Evolutionary conservation across 1,140 invertebrate species (phyloP).

Genomic region (Adelges cooleyi): DNA sequence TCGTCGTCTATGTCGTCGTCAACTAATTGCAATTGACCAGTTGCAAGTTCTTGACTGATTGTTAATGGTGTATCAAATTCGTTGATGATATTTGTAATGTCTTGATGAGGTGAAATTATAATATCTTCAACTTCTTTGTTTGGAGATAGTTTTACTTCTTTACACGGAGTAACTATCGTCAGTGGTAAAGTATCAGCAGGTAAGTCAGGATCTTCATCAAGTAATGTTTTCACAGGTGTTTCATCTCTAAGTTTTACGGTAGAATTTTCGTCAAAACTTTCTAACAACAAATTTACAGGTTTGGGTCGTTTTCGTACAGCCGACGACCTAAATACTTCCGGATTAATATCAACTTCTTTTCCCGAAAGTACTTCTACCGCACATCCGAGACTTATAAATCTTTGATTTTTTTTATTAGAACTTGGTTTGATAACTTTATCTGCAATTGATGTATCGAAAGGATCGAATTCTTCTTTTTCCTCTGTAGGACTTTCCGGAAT

Average conservation of each 20-base stretch:
- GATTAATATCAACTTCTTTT: constrained; percentile 47
- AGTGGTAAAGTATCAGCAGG: constrained; percentile 20
- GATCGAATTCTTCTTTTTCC: constrained; percentile 54
- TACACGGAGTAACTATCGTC: constrained; percentile 1
- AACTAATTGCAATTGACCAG: constrained; percentile 21
- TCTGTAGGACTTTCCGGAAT: constrained; percentile 70
- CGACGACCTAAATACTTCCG: constrained; percentile 35
- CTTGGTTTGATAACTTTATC: constrained; percentile 63
- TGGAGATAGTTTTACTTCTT: neutral
- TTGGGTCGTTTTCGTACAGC: constrained; percentile 32
- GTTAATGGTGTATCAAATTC: constrained; percentile 34
- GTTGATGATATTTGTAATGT: constrained; percentile 37
- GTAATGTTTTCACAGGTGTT: constrained; percentile 49
- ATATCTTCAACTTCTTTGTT: neutral
- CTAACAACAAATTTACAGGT: constrained; percentile 53
- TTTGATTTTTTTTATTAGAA: constrained; percentile 56
- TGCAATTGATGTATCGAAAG: constrained; percentile 76
- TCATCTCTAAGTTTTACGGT: constrained; percentile 35
- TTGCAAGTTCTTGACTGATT: neutral
- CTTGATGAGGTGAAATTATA: neutral
- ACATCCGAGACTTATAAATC: constrained; percentile 65
- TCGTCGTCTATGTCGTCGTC: constrained; percentile 52
- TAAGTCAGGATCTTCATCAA: constrained; percentile 51
- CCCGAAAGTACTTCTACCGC: constrained; percentile 76
- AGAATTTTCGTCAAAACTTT: constrained; percentile 47